A percentile compares a stretch with the other conserved stretches of the same genome.
These are phyloP conservation scores for Myodes glareolus DNA, from an alignment of 2,113 vertebrate genomes.

Conservation along the genomic window DNA sequence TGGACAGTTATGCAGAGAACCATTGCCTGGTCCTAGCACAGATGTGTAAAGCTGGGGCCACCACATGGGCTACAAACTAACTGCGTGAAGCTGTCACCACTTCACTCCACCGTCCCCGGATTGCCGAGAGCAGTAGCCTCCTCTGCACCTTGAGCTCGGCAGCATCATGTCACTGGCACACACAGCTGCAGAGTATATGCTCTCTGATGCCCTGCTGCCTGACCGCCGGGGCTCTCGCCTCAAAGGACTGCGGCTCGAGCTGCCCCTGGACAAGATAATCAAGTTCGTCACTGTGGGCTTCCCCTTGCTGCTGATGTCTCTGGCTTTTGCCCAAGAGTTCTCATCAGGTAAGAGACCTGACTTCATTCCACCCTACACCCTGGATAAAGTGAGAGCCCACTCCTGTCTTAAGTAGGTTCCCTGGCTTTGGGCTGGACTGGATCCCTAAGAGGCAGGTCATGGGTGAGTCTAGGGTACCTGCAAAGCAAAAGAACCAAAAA, in stretches of 20 bases:
- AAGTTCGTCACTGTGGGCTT: conserved; percentile 95
- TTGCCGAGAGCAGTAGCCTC: not conserved
- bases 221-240: conserved; percentile 84
- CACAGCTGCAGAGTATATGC: conserved; percentile 94
- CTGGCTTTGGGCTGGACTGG: not conserved
- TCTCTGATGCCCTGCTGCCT: conserved; percentile 94
- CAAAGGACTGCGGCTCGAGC: conserved; percentile 91
- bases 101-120: not conserved
- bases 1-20: conserved; percentile 65
- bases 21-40: not conserved
- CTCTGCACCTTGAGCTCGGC: not conserved
- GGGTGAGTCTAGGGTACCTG: not conserved
- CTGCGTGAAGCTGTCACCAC: not conserved
- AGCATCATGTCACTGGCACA: conserved; percentile 93
- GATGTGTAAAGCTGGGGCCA: not conserved
- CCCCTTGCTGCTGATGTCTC: conserved; percentile 93
- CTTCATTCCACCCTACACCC: not conserved
- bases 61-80: not conserved
- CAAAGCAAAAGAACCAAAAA: not conserved
- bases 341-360: conserved; percentile 87
- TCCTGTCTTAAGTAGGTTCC: not conserved
- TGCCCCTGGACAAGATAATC: conserved; percentile 94
- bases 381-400: not conserved
- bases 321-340: conserved; percentile 95
- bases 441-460: not conserved